Conservation (phyloP, 1,140 invertebrate genomes). For the Centruroides sculpturatus region DNA sequence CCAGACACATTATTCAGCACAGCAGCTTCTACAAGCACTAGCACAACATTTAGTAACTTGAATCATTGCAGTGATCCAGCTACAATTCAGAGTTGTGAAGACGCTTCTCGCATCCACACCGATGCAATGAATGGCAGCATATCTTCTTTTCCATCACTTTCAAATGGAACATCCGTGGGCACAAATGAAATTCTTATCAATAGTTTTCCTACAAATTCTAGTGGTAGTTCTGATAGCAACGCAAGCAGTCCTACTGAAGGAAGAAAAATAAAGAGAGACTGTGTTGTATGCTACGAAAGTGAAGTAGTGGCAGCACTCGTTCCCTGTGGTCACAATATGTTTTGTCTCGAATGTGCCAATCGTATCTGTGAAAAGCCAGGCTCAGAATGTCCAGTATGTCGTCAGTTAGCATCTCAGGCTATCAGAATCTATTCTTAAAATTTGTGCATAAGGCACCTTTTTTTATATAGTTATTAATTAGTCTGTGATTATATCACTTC, state of each 20-base stretch:
- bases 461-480: slow-evolving; percentile 14
- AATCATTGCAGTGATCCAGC: too few relatives aligned
- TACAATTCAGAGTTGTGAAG: too few relatives aligned
- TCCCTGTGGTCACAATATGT: slow-evolving; percentile 85
- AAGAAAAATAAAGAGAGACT: slow-evolving; percentile 43
- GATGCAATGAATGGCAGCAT: slow-evolving; percentile 6
- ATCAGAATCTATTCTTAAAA: slow-evolving; percentile 44
- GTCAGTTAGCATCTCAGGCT: slow-evolving; percentile 62
- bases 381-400: slow-evolving; percentile 51
- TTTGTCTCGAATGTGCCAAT: slow-evolving; percentile 82
- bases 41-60: too few relatives aligned
- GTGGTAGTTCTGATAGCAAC: background rate
- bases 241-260: slow-evolving; percentile 9
- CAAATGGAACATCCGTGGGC: too few relatives aligned
- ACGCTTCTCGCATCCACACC: background rate
- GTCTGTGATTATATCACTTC: slow-evolving; percentile 14
- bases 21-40: background rate
- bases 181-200: too few relatives aligned
- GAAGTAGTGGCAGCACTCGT: slow-evolving; percentile 76
- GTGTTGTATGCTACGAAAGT: slow-evolving; percentile 68
- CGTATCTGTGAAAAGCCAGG: slow-evolving; percentile 47
- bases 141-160: too few relatives aligned
- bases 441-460: slow-evolving; percentile 9
- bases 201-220: background rate
- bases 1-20: background rate